A percentile compares a stretch with the other conserved stretches of the same genome.
These are phyloP conservation scores for Candidula unifasciata DNA, from an alignment of 2,888 invertebrate genomes.

Conservation along the genomic window DNA sequence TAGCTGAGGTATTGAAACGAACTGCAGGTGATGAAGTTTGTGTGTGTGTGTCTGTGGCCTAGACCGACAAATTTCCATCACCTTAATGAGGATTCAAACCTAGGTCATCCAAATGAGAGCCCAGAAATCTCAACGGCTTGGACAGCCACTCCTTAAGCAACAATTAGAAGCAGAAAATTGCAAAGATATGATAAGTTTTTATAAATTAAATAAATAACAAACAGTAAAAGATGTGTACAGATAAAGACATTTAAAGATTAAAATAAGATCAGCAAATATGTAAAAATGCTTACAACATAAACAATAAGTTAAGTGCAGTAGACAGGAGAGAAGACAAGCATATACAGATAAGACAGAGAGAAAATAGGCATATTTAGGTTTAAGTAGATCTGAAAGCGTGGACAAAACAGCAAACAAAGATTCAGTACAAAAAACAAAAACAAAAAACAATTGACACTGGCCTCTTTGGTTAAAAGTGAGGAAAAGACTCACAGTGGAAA, in stretches of 20 bases:
- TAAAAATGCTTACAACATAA: neutral
- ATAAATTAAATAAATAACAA: neutral
- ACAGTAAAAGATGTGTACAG: neutral
- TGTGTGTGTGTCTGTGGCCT: no score
- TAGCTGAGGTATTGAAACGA: neutral
- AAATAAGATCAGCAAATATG: neutral
- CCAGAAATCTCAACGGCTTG: no score
- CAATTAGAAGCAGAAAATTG: no score
- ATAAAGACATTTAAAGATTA: neutral
- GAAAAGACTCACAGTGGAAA: neutral
- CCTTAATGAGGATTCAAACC: no score
- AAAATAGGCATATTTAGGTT: neutral
- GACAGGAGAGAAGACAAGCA: neutral
- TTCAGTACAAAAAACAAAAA: neutral
- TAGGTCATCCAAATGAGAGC: no score
- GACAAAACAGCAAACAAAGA: slow-evolving; percentile 5
- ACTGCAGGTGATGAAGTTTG: no score
- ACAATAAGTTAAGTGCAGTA: neutral
- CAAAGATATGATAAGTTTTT: no score
- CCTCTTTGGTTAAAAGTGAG: slow-evolving; percentile 18
- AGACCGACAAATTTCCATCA: no score
- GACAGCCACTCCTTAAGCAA: no score
- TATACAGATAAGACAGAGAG: neutral
- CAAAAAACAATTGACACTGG: neutral
- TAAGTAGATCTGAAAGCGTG: neutral